These are phyloP conservation scores for Hylaeus volcanicus DNA, from an alignment of 1,140 invertebrate genomes.

Conservation along the genomic window DNA sequence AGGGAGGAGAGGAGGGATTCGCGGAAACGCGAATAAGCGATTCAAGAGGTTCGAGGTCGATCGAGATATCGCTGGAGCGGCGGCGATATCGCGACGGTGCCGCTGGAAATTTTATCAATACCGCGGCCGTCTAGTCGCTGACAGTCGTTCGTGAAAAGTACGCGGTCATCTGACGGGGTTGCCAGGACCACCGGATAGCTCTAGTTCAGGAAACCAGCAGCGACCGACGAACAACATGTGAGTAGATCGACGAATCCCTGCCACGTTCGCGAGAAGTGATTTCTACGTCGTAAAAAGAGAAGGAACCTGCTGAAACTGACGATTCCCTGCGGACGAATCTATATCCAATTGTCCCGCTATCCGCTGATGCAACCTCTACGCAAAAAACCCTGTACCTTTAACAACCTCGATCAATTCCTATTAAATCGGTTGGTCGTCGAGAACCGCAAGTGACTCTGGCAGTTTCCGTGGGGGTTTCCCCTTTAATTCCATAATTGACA, in stretches of 20 bases:
- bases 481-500: neutral
- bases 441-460: too few relatives aligned
- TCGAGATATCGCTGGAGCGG: constrained; percentile 57
- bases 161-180: constrained; percentile 58
- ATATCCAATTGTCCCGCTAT: neutral
- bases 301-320: neutral
- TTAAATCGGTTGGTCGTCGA: too few relatives aligned
- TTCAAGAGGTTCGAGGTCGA: constrained; percentile 34
- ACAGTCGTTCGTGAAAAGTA: constrained; percentile 71
- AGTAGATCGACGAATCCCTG: constrained; percentile 57
- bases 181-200: constrained; percentile 44
- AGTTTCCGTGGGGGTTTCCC: neutral
- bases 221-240: constrained; percentile 64
- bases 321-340: constrained; percentile 11
- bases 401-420: too few relatives aligned
- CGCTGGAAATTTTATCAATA: constrained; percentile 79
- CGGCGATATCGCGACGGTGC: constrained; percentile 53
- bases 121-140: constrained; percentile 69
- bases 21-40: neutral
- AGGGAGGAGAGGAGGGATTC: neutral
- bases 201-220: constrained; percentile 44
- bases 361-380: too few relatives aligned
- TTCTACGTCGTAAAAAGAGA: too few relatives aligned
- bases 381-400: neutral
- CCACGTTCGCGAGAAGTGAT: neutral